Evolutionary conservation across 1,140 invertebrate species (phyloP).

Genomic region (Tenebrio molitor): DNA sequence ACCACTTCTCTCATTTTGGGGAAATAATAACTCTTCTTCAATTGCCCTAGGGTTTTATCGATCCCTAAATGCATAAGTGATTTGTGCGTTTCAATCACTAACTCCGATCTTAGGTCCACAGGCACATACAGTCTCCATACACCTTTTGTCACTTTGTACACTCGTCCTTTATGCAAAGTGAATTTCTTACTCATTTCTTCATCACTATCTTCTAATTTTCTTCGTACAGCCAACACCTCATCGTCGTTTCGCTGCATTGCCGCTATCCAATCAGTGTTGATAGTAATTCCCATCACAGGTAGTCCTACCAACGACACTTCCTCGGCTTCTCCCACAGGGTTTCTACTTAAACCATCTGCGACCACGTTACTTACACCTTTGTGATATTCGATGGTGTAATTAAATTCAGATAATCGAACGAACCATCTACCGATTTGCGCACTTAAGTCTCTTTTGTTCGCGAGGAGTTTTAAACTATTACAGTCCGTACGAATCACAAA

Average conservation of each 20-base stretch:
- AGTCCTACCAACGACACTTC: constrained; percentile 19
- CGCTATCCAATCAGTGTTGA: constrained; percentile 44
- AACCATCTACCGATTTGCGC: constrained; percentile 56
- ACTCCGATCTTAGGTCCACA: constrained; percentile 2
- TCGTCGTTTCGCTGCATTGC: constrained; percentile 10
- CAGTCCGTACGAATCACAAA: constrained; percentile 53
- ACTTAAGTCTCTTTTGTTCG: constrained; percentile 50
- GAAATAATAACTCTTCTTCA: constrained; percentile 22
- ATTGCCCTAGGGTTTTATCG: neutral
- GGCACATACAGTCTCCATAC: constrained; percentile 21
- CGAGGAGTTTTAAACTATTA: constrained; percentile 52
- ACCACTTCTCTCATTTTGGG: constrained; percentile 6
- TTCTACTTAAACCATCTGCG: constrained; percentile 48
- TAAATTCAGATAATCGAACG: constrained; percentile 50
- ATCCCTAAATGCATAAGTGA: constrained; percentile 16
- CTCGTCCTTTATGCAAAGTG: constrained; percentile 10
- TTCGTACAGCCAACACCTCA: neutral
- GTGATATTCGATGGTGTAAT: constrained; percentile 49
- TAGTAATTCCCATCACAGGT: constrained; percentile 31
- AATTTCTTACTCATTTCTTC: neutral
- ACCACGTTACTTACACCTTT: constrained; percentile 44
- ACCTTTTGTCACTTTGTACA: neutral
- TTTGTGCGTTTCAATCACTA: neutral
- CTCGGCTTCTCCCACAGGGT: constrained; percentile 41
- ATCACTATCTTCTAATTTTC: constrained; percentile 35